Evolutionary conservation across 2,888 invertebrate species (phyloP).

Genomic region (Conistra vaccinii): DNA sequence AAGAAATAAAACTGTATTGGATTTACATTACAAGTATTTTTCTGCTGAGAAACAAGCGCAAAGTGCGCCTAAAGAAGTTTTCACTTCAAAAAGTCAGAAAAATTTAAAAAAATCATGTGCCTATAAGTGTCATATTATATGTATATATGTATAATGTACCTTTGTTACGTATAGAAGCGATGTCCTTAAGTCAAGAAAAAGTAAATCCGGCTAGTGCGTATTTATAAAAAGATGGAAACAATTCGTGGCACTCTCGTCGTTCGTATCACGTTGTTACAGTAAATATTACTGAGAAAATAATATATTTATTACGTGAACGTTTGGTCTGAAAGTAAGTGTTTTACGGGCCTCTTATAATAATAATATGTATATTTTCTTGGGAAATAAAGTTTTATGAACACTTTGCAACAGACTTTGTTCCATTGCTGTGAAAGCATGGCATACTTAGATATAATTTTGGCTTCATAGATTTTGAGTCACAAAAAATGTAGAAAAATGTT

Average conservation of each 20-base stretch:
- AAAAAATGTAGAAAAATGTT: neutral
- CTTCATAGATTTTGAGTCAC: neutral
- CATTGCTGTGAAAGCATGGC: neutral
- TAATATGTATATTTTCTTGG: neutral
- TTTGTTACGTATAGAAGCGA: neutral
- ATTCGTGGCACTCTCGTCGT: too few species aligned
- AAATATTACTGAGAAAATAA: neutral
- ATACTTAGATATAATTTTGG: neutral
- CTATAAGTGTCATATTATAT: too few species aligned
- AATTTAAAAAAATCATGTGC: too few species aligned
- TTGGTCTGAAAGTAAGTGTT: neutral
- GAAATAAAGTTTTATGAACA: neutral
- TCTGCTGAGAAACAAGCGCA: neutral
- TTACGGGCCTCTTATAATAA: neutral
- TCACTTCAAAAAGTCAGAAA: neutral
- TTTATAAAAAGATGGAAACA: neutral
- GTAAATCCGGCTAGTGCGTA: neutral
- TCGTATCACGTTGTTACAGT: constrained; percentile 4
- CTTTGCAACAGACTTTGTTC: neutral
- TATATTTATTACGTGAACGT: neutral
- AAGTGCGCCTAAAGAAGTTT: too few species aligned
- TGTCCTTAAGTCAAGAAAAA: neutral
- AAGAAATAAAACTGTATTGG: neutral
- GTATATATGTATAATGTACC: too few species aligned
- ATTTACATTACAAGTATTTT: too few species aligned